These are phyloP conservation scores for Megalops cyprinoides DNA, from an alignment of 2,797 vertebrate species.

Conservation along the genomic window DNA sequence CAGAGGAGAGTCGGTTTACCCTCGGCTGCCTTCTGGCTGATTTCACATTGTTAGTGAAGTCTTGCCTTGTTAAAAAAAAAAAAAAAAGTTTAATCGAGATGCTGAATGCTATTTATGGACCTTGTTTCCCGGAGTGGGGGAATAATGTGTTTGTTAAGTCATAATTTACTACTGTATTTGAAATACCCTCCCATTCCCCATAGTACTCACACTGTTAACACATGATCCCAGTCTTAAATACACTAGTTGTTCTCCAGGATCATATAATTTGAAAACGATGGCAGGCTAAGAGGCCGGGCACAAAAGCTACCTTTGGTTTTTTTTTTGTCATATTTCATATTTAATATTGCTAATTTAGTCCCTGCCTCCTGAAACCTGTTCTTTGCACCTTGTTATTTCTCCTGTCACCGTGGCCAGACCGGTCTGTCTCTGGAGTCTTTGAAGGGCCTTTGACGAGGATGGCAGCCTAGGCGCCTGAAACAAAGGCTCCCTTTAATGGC, in stretches of 20 bases:
- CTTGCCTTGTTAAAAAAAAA: neutral
- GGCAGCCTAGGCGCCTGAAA: neutral
- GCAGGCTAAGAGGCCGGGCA: neutral
- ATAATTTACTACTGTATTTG: constrained; percentile 64
- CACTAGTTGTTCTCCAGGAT: constrained; percentile 42
- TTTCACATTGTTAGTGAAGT: constrained; percentile 7
- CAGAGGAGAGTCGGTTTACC: neutral
- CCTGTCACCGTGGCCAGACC: neutral
- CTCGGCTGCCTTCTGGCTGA: constrained; percentile 36
- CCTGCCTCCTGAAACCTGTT: neutral
- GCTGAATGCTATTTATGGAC: constrained; percentile 73
- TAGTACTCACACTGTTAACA: constrained; percentile 47
- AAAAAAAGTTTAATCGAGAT: constrained; percentile 59
- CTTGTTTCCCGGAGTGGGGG: constrained; percentile 53
- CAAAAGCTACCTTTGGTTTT: neutral
- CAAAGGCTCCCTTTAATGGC: constrained; percentile 17
- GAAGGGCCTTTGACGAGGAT: neutral
- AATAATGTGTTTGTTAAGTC: constrained; percentile 50
- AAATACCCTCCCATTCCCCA: constrained; percentile 53
- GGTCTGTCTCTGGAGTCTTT: neutral
- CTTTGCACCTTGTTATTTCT: constrained; percentile 9
- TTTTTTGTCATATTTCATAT: neutral
- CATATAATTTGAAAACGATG: constrained; percentile 42
- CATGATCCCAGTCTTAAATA: constrained; percentile 52
- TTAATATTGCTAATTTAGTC: neutral